phyloP scores from a whole-genome alignment of 2,888 invertebrate genomes.

The Athripsodes cinereus region DNA sequence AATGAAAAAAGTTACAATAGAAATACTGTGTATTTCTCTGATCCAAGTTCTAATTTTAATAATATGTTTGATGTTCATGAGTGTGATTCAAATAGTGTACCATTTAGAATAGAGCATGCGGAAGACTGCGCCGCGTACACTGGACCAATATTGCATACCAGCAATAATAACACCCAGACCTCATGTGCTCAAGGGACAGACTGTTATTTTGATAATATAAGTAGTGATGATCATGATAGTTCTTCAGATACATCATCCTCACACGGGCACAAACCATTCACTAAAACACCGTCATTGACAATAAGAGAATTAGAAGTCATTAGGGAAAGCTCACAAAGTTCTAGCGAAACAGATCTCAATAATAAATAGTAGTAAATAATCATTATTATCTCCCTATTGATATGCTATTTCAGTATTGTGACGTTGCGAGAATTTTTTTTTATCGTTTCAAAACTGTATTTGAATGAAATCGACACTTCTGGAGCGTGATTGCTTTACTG shows the following conservation, averaged over 20 bases:
- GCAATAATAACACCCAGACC: conserved; percentile 21
- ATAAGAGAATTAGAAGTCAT: conserved; percentile 50
- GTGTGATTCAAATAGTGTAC: neutral
- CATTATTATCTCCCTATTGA: too few species aligned
- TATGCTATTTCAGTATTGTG: too few species aligned
- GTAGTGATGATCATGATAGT: conserved; percentile 40
- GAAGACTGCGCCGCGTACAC: conserved; percentile 39
- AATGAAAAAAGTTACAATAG: conserved; percentile 35
- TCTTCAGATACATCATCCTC: neutral
- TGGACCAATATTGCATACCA: conserved; percentile 34
- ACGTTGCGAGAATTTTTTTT: too few species aligned
- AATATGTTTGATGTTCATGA: neutral
- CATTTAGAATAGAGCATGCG: conserved; percentile 32
- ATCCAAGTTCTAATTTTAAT: neutral
- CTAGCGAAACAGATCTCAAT: conserved; percentile 37
- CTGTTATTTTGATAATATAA: conserved; percentile 35
- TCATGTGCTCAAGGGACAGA: conserved; percentile 9
- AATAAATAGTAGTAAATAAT: neutral
- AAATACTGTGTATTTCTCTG: conserved; percentile 30
- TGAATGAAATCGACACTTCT: too few species aligned
- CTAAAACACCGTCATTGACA: conserved; percentile 45
- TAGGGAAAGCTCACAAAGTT: conserved; percentile 49
- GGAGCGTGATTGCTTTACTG: too few species aligned
- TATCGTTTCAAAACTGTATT: too few species aligned
- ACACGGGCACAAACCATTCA: conserved; percentile 32